These are phyloP conservation scores for Archivesica marissinica DNA, from an alignment of 1,140 invertebrate genomes.

Conservation along the genomic window DNA sequence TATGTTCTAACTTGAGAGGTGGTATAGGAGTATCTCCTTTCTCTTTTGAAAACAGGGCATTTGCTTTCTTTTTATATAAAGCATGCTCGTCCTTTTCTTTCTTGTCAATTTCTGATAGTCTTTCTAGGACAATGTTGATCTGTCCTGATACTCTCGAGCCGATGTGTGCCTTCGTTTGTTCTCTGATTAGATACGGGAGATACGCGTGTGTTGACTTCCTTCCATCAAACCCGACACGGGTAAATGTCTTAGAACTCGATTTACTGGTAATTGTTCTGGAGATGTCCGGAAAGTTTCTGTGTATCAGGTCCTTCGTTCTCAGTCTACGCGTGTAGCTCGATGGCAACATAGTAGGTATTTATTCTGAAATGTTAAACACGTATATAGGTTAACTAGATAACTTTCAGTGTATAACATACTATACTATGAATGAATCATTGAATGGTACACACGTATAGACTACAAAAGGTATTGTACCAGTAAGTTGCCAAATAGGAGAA, in stretches of 20 bases:
- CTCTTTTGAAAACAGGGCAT: conserved; percentile 17
- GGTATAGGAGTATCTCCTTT: conserved; percentile 52
- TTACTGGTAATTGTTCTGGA: not conserved
- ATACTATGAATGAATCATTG: too few relatives aligned
- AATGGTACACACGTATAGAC: too few relatives aligned
- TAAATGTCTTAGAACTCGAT: conserved; percentile 17
- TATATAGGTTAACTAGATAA: too few relatives aligned
- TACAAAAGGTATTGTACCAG: too few relatives aligned
- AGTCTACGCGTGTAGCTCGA: conserved; percentile 43
- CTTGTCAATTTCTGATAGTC: conserved; percentile 36
- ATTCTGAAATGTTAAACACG: too few relatives aligned
- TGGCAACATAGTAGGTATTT: conserved; percentile 52
- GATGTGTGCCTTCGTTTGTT: conserved; percentile 20
- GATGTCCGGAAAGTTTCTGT: conserved; percentile 21
- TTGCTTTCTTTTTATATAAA: conserved; percentile 37
- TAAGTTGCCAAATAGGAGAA: too few relatives aligned
- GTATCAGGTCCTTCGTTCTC: conserved; percentile 38
- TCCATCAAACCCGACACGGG: not conserved
- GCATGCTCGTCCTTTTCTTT: conserved; percentile 42
- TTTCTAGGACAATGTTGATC: conserved; percentile 53
- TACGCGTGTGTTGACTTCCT: conserved; percentile 31
- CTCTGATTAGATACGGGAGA: conserved; percentile 24
- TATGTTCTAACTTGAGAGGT: conserved; percentile 27
- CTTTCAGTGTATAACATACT: too few relatives aligned
- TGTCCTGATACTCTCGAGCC: conserved; percentile 46